Evolutionary conservation across 2,113 vertebrate species (phyloP).

Genomic region (Antechinus stuartii): DNA sequence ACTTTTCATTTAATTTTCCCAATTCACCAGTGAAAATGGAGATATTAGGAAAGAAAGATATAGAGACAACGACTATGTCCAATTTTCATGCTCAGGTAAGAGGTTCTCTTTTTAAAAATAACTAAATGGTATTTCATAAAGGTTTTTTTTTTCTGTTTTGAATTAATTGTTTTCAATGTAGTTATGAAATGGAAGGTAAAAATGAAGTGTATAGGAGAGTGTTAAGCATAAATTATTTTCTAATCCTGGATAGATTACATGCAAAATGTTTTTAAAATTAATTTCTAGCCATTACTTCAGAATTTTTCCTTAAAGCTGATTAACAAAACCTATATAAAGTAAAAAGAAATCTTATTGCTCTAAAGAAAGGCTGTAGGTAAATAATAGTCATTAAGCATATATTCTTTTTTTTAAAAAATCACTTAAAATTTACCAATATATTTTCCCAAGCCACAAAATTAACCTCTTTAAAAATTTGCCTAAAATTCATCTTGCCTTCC

Average conservation of each 20-base stretch:
- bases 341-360: conserved; percentile 5
- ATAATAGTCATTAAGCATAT: background rate
- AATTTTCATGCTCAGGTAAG: conserved; percentile 99
- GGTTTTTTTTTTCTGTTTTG: conserved; percentile 52
- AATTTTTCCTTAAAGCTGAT: conserved; percentile 55
- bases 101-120: conserved; percentile 80
- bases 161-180: conserved; percentile 42
- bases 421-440: conserved; percentile 23
- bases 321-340: conserved; percentile 46
- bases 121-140: conserved; percentile 48
- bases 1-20: conserved; percentile 98
- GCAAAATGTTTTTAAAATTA: conserved; percentile 44
- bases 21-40: conserved; percentile 99
- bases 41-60: conserved; percentile 99
- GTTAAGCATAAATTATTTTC: conserved; percentile 44
- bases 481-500: conserved; percentile 12
- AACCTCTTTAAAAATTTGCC: conserved; percentile 35
- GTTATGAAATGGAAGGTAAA: conserved; percentile 62
- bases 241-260: conserved; percentile 1
- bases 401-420: background rate
- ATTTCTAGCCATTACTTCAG: background rate
- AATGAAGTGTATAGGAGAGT: conserved; percentile 26
- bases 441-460: conserved; percentile 37
- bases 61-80: conserved; percentile 98
- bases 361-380: background rate